These are phyloP conservation scores for Corydoras sp. DNA, from an alignment of 2,113 vertebrate species.

Conservation along the genomic window DNA sequence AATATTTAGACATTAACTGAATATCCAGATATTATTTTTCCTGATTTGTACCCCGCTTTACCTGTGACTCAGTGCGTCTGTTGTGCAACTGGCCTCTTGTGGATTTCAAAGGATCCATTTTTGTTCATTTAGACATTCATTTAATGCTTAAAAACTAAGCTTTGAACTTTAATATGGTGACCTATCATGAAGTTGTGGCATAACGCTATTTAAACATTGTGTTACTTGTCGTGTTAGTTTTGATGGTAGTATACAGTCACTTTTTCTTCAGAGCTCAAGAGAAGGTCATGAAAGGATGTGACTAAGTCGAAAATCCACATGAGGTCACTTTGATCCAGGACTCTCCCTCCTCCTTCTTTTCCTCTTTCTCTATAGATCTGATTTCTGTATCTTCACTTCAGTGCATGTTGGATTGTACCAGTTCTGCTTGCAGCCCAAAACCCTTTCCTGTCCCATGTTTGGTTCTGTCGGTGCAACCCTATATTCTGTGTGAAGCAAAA, in stretches of 20 bases:
- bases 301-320: constrained; percentile 56
- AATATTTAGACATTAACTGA: not conserved
- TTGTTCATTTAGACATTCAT: not conserved
- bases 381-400: constrained; percentile 4
- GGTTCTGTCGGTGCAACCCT: not conserved
- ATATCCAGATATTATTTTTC: constrained; percentile 9
- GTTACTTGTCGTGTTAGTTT: too few species aligned
- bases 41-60: not conserved
- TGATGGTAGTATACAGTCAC: not conserved
- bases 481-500: constrained; percentile 7
- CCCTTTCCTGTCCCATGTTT: constrained; percentile 1
- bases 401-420: constrained; percentile 34
- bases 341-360: constrained; percentile 10
- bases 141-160: too few species aligned
- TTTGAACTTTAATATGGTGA: too few species aligned
- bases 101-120: constrained; percentile 46
- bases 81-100: constrained; percentile 47
- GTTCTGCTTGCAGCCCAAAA: constrained; percentile 39
- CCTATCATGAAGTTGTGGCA: too few species aligned
- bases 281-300: constrained; percentile 5
- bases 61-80: not conserved
- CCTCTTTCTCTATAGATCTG: constrained; percentile 27
- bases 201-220: too few species aligned
- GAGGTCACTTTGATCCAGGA: constrained; percentile 53
- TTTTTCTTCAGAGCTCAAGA: not conserved